These are phyloP conservation scores for Caenorhabditis parvicauda DNA, from an alignment of 2,888 invertebrate genomes.

Conservation along the genomic window DNA sequence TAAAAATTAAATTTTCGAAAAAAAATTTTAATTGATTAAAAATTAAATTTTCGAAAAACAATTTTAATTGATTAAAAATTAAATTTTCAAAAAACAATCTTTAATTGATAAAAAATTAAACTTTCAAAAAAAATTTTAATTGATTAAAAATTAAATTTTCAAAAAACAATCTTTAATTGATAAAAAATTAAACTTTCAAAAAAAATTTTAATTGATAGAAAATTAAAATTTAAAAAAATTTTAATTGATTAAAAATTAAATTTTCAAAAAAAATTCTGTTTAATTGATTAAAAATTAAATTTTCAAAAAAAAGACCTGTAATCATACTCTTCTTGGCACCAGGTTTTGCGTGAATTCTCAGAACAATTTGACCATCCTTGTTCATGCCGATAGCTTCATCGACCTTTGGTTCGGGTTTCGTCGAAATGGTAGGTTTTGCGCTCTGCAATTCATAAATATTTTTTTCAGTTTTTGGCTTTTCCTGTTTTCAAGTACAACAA, in stretches of 20 bases:
- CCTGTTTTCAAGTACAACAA: too few relatives aligned
- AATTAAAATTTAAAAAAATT: neutral
- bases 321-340: conserved; percentile 73
- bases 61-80: too few relatives aligned
- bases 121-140: conserved; percentile 65
- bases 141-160: neutral
- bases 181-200: neutral
- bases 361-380: conserved; percentile 68
- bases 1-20: too few relatives aligned
- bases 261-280: neutral
- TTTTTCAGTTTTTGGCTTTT: too few relatives aligned
- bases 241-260: too few relatives aligned
- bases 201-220: neutral
- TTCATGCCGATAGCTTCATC: conserved; percentile 25
- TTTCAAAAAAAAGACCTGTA: neutral
- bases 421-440: neutral
- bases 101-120: too few relatives aligned
- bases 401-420: neutral
- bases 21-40: too few relatives aligned
- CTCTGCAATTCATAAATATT: too few relatives aligned
- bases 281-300: too few relatives aligned
- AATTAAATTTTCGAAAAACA: too few relatives aligned
- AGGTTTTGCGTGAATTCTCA: conserved; percentile 75
- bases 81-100: too few relatives aligned
- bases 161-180: neutral